Percentiles rank a stretch among this genome's conserved stretches.
Evolutionary conservation across 2,113 vertebrate genomes (phyloP).

Genomic region (Miniopterus natalensis): DNA sequence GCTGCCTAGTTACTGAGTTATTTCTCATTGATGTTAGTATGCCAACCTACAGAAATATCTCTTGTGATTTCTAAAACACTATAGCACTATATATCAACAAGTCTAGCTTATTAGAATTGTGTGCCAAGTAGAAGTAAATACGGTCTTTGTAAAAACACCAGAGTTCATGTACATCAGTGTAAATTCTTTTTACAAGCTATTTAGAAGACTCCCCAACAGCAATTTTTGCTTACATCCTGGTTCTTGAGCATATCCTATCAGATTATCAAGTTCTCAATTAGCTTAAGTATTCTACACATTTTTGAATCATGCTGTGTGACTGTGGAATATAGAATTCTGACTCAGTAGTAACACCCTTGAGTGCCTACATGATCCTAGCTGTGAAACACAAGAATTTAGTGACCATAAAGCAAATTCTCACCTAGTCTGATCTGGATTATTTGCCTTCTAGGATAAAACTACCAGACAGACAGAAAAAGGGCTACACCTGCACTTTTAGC

Average conservation of each 20-base stretch:
- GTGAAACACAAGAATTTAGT: background rate
- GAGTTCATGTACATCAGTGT: background rate
- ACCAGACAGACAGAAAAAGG: background rate
- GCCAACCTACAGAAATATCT: background rate
- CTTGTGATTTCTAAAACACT: background rate
- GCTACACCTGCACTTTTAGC: background rate
- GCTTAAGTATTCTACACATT: background rate
- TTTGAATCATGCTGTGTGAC: background rate
- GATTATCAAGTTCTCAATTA: slow-evolving; percentile 31
- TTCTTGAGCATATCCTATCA: background rate
- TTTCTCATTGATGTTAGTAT: background rate
- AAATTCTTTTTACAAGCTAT: background rate
- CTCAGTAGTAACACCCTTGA: background rate
- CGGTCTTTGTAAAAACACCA: background rate
- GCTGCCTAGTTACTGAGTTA: background rate
- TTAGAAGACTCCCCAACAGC: background rate
- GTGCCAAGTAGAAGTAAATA: background rate
- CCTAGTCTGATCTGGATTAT: background rate
- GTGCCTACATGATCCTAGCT: background rate
- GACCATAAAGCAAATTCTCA: background rate
- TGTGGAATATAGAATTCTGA: background rate
- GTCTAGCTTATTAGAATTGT: background rate
- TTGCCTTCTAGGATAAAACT: background rate
- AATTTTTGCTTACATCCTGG: background rate
- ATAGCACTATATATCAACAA: background rate